Percentiles rank a stretch among this genome's conserved stretches.
Conservation (phyloP, 2,888 invertebrate genomes). For the Caenorhabditis drosophilae region DNA sequence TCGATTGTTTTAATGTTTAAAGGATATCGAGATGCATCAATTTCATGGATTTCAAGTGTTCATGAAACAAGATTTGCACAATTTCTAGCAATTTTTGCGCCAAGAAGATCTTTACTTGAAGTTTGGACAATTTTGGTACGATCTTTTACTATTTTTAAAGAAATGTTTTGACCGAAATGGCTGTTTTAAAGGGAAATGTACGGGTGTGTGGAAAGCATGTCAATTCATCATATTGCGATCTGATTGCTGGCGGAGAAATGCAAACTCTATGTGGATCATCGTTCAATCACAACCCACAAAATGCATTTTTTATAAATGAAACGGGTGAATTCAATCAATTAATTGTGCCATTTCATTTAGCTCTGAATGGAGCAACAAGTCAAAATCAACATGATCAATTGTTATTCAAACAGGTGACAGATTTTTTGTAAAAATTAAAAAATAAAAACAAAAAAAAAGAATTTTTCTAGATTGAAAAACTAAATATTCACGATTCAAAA, state of each 20-base stretch:
- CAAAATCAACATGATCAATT: constrained; percentile 59
- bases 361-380: constrained; percentile 43
- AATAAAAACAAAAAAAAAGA: neutral
- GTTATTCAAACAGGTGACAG: constrained; percentile 44
- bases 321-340: constrained; percentile 42
- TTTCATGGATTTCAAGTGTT: constrained; percentile 31
- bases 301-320: constrained; percentile 38
- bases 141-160: constrained; percentile 54
- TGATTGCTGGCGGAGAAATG: constrained; percentile 33
- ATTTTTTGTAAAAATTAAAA: constrained; percentile 1
- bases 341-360: constrained; percentile 57
- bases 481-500: neutral
- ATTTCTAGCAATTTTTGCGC: constrained; percentile 90
- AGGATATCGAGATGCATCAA: constrained; percentile 88
- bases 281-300: constrained; percentile 8
- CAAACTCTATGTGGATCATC: constrained; percentile 32
- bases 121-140: constrained; percentile 84
- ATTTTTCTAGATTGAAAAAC: constrained; percentile 2
- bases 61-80: constrained; percentile 70
- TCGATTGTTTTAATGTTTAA: constrained; percentile 87
- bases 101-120: constrained; percentile 86
- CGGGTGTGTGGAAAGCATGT: constrained; percentile 43
- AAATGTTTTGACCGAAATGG: neutral
- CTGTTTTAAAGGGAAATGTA: constrained; percentile 25
- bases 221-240: constrained; percentile 21